A percentile compares a stretch with the other conserved stretches of the same genome.
Conservation (phyloP, 2,797 vertebrate species). For the Notamacropus eugenii region DNA sequence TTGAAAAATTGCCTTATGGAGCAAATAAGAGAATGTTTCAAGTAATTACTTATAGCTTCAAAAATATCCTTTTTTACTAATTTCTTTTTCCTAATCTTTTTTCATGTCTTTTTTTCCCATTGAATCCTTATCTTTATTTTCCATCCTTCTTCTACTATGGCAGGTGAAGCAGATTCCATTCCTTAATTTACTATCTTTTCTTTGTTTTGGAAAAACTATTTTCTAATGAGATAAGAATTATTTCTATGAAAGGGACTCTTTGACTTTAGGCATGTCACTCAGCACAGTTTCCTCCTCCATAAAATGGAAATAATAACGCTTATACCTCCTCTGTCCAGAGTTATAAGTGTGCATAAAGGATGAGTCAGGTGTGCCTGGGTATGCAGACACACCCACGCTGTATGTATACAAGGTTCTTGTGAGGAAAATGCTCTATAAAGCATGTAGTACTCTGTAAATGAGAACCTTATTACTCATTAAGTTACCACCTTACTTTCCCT, state of each 20-base stretch:
- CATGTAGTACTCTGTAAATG: background rate
- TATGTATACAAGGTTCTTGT: background rate
- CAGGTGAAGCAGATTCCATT: background rate
- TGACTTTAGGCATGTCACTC: background rate
- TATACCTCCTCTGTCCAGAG: background rate
- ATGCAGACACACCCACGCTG: background rate
- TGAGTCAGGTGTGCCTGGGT: background rate
- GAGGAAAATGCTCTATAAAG: background rate
- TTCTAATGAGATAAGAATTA: background rate
- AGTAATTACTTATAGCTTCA: background rate
- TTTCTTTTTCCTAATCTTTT: background rate
- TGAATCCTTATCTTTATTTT: background rate
- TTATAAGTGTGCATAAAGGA: background rate
- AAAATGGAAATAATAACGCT: background rate
- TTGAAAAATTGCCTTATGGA: constrained; percentile 11
- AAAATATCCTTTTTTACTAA: background rate
- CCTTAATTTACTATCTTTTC: constrained; percentile 6
- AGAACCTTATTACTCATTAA: background rate
- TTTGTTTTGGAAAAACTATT: constrained; percentile 12
- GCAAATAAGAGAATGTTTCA: constrained; percentile 1
- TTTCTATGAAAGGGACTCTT: constrained; percentile 13
- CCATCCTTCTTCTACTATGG: background rate
- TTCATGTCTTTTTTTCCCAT: background rate
- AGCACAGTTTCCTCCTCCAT: background rate
- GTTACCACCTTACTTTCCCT: constrained; percentile 6